Evolutionary conservation across 1,140 invertebrate genomes (phyloP), one percentile per base, ranked within the genome.

Genomic region (Holcopasites calliopsidis): DNA sequence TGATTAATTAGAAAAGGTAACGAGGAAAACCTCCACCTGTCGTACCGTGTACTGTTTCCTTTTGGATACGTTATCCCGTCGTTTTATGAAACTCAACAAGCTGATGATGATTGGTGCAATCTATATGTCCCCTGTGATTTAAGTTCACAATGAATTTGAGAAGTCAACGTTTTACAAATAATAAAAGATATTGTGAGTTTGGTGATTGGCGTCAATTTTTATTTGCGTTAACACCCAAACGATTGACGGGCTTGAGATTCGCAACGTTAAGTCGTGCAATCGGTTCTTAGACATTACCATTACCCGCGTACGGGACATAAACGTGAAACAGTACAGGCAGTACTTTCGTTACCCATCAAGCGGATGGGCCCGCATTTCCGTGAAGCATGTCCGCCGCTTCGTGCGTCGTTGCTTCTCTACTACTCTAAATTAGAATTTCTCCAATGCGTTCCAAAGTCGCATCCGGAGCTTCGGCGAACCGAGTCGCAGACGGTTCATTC

Each of bases 161-260:
- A 69, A 65, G 50, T 60, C 64, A 75, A 54, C 73, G 64, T 75
- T 75, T 75, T 75, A 60, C 73, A 68, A 68, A 75, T 69, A 75
- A 75, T 75, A 69, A 75, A 75, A 75, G 18, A 75, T 75, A 75
- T 69, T 75, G 65, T 68, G 65, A 75, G 65, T 75, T 75, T 75
- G 73, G 73, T 75, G 73, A 75, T 16, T 26, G 26, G 7, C 23
- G 65, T 60, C 18, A n/a, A 11, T 75, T 33, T 69, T 75, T 60
- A 69, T 69, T 69, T 23, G 16, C 23, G 72, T 3, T 47, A 47
- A 26, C 21, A 55, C 61, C 71, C 16, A 31, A n/a, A 35, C 26
- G 35, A 54, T 73, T 73, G 42, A 13, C 70, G 54, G 55, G 21
- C 3, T 11, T 21, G 16, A 55, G 18, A 4, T 10, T 33, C 55